Evolutionary conservation across 2,113 vertebrate genomes (phyloP).

Genomic region (Ramphastos sulfuratus): DNA sequence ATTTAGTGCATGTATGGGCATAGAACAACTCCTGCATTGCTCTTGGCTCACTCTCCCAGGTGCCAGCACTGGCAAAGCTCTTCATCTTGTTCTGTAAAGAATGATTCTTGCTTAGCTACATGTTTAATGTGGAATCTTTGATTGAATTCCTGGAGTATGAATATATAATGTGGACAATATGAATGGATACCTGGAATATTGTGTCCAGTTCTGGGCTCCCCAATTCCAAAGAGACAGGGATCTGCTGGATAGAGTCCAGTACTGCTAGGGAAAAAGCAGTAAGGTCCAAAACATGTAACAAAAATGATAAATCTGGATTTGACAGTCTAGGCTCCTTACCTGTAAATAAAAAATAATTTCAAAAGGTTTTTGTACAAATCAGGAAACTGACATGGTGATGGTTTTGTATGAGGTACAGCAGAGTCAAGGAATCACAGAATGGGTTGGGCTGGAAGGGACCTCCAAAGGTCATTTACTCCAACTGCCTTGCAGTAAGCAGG

Average conservation of each 20-base stretch:
- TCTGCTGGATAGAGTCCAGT: too few species aligned
- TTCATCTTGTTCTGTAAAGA: background rate
- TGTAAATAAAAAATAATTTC: background rate
- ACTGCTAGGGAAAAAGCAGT: background rate
- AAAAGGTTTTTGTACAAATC: background rate
- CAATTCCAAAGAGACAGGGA: too few species aligned
- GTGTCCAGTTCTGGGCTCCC: too few species aligned
- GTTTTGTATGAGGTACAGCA: background rate
- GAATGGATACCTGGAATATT: background rate
- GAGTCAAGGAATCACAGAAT: background rate
- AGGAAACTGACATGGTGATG: background rate
- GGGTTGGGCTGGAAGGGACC: too few species aligned
- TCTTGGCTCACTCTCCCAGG: background rate
- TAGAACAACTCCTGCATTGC: background rate
- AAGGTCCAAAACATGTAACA: background rate
- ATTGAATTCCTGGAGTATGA: background rate
- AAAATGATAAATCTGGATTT: background rate
- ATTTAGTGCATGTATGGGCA: rapidly evolving
- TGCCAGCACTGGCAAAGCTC: background rate
- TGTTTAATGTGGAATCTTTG: background rate
- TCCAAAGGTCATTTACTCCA: too few species aligned
- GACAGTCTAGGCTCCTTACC: background rate
- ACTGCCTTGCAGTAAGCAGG: too few species aligned
- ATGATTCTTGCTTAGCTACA: background rate
- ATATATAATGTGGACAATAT: background rate